Percentiles rank a stretch among this genome's conserved stretches.
Conservation (phyloP, 64 coral and sea anemone species). For the Actinia tenebrosa region DNA sequence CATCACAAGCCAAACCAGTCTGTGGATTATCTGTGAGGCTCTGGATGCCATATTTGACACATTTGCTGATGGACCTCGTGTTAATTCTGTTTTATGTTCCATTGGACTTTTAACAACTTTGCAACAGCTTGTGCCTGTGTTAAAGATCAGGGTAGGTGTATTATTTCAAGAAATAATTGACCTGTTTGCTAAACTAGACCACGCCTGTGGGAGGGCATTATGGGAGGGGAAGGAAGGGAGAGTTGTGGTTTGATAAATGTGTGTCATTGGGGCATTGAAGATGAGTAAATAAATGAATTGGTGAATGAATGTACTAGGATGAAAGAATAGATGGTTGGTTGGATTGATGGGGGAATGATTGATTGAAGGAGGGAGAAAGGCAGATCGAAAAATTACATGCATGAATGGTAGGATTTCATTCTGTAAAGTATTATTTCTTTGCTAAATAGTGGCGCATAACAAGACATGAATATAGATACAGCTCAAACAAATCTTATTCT, state of each 20-base stretch:
- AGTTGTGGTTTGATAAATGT: too few relatives aligned
- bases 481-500: too few relatives aligned
- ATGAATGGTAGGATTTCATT: too few relatives aligned
- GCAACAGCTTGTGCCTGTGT: constrained; percentile 62
- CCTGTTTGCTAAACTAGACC: neutral
- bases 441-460: too few relatives aligned
- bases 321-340: neutral
- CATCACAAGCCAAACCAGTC: constrained; percentile 47
- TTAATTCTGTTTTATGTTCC: constrained; percentile 62
- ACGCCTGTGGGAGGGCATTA: too few relatives aligned
- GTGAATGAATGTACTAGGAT: neutral
- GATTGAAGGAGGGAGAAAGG: too few relatives aligned
- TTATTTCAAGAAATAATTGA: neutral
- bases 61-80: constrained; percentile 84
- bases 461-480: too few relatives aligned
- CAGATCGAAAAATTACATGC: too few relatives aligned
- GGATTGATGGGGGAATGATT: too few relatives aligned
- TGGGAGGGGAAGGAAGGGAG: neutral
- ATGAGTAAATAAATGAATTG: neutral
- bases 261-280: too few relatives aligned
- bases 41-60: constrained; percentile 92
- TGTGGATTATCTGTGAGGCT: constrained; percentile 88
- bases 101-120: constrained; percentile 56
- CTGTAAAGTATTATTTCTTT: too few relatives aligned
- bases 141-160: constrained; percentile 69